Evolutionary conservation across 2,113 vertebrate species (phyloP).

Genomic region (Odocoileus virginianus): DNA sequence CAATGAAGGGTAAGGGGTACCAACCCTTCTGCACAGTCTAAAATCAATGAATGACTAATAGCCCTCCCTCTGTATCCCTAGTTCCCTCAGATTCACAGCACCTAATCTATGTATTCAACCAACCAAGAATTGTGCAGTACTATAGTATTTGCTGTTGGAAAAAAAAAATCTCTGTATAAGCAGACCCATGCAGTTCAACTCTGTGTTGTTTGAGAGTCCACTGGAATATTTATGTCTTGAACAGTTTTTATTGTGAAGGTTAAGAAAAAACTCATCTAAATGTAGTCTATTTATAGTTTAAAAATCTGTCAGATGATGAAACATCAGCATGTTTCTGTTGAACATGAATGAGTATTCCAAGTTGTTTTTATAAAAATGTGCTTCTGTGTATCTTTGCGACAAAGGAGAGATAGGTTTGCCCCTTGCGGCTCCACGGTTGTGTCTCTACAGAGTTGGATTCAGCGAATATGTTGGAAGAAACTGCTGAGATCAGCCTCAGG

Average conservation of each 20-base stretch:
- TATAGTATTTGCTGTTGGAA: not conserved
- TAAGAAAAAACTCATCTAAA: not conserved
- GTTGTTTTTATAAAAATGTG: not conserved
- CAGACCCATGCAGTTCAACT: not conserved
- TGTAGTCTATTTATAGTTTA: not conserved
- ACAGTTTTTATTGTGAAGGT: constrained; percentile 1
- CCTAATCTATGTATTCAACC: not conserved
- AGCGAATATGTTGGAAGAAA: not conserved
- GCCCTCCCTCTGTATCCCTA: not conserved
- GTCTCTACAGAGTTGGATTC: not conserved
- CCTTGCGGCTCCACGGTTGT: not conserved
- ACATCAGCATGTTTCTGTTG: not conserved
- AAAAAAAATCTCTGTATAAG: not conserved
- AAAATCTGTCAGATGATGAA: not conserved
- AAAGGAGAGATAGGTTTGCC: not conserved
- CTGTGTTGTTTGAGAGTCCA: not conserved
- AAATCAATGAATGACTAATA: not conserved
- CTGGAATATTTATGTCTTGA: not conserved
- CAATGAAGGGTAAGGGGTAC: not conserved
- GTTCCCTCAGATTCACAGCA: not conserved
- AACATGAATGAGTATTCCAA: not conserved
- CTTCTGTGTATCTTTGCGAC: not conserved
- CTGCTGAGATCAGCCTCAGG: not conserved
- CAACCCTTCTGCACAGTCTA: not conserved
- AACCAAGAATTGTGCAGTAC: not conserved